These are phyloP conservation scores for Cyclargus thomasi DNA, from an alignment of 1,140 invertebrate species.

Conservation along the genomic window DNA sequence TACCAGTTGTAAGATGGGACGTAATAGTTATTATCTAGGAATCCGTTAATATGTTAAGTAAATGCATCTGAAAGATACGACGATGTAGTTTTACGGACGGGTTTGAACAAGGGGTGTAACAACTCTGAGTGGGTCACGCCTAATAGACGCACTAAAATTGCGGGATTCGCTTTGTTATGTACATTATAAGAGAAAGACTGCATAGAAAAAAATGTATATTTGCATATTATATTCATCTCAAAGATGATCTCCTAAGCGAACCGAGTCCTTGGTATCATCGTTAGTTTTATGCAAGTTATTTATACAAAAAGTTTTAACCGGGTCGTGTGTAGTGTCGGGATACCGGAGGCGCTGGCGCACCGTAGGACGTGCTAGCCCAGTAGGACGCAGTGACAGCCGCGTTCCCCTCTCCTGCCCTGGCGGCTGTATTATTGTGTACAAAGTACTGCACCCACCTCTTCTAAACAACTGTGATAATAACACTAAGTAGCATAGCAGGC, in stretches of 20 bases:
- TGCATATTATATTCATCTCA: slow-evolving; percentile 57
- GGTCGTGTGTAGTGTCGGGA: slow-evolving; percentile 24
- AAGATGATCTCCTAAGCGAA: slow-evolving; percentile 55
- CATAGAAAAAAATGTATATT: slow-evolving; percentile 58
- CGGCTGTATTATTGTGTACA: slow-evolving; percentile 71
- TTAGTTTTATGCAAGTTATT: slow-evolving; percentile 38
- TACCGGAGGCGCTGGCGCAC: slow-evolving; percentile 26
- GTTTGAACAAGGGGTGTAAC: slow-evolving; percentile 53
- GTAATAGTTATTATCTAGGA: slow-evolving; percentile 72
- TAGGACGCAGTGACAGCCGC: slow-evolving; percentile 44
- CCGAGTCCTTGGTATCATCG: slow-evolving; percentile 39
- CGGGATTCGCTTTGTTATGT: slow-evolving; percentile 59
- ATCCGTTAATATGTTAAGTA: slow-evolving; percentile 41
- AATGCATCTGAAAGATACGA: slow-evolving; percentile 48
- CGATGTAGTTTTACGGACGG: slow-evolving; percentile 42
- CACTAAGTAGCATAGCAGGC: slow-evolving; percentile 76
- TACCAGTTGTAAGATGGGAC: slow-evolving; percentile 66
- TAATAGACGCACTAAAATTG: slow-evolving; percentile 37
- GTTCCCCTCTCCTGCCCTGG: slow-evolving; percentile 29
- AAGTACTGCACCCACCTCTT: slow-evolving; percentile 76
- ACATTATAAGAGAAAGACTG: slow-evolving; percentile 69
- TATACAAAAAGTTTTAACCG: slow-evolving; percentile 20
- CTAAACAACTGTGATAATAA: slow-evolving; percentile 77
- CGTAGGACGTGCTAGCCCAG: background rate
- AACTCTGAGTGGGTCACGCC: slow-evolving; percentile 56